Evolutionary conservation across 1,140 invertebrate species (phyloP), one percentile per base, ranked within the genome.

Genomic region (Gonatopus flavifemur): DNA sequence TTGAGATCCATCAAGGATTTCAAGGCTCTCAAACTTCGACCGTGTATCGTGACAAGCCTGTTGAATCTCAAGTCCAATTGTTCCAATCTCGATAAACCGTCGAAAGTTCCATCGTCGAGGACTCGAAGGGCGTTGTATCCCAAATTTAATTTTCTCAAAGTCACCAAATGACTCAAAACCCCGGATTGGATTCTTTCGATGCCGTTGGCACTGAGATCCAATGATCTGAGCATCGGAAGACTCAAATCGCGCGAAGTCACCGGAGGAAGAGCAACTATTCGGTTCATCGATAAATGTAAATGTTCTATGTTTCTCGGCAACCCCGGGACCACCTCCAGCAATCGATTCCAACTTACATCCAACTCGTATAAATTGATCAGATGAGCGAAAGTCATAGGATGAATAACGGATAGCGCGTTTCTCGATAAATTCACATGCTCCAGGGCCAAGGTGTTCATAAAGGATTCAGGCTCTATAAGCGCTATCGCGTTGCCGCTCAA

Each of bases 341-440:
- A 64, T 53, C 84, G 77, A 71, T 94, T 95, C 60, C 81, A 82
- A 55, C 89, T 88, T 3, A 89, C 73, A 64, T 93, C 90, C 15
- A 94, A 67, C 69, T 91, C 89, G 50, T 87, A 91, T 1, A 94
- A 77, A 47, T 86, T 84, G 10, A 78, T 77, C 31, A 94, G 66
- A 60, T 88, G 86, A 51, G 84, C 75, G 46, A 94, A 88, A 1
- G 90, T 90, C 36, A 83, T 81, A 0, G 86, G 85, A 74, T 89
- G 88, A 32, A 89, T 63, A 2, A 81, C 80, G 3, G 81, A 75
- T 3, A 91, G 66, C 18, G 82, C 81, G 68, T 94, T 94, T 18
- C 80, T 77, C 2, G 89, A 91, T 16, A 93, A 76, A 70, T 93
- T 91, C 0, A 93, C 67, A 43, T 88, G 83, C 66, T 92, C 89